A percentile compares a stretch with the other conserved stretches of the same genome.
Conservation (phyloP, 64 coral and sea anemone species). For the Stichodactyla helianthus region DNA sequence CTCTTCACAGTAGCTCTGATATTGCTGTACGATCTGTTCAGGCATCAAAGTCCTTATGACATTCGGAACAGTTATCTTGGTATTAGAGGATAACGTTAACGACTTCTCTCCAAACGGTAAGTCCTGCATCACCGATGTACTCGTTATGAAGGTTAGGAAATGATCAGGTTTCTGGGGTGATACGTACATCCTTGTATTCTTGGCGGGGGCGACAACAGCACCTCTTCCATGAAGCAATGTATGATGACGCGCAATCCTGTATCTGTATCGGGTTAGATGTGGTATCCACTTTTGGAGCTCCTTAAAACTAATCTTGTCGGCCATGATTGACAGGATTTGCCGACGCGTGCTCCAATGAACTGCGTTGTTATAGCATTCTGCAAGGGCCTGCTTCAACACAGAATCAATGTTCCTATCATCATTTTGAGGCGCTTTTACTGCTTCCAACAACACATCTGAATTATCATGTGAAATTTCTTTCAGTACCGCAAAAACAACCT, state of each 20-base stretch:
- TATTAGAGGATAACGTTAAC: constrained; percentile 33
- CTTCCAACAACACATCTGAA: constrained; percentile 16
- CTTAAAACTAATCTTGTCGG: constrained; percentile 42
- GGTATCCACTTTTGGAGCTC: constrained; percentile 34
- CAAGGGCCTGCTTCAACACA: constrained; percentile 14
- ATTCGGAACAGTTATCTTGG: constrained; percentile 41
- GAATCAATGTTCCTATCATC: constrained; percentile 14
- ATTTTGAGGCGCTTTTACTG: constrained; percentile 3
- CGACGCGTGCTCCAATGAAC: constrained; percentile 21
- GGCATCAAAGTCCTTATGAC: constrained; percentile 56
- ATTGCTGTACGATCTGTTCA: constrained; percentile 54
- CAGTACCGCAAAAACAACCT: constrained; percentile 14
- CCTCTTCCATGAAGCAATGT: constrained; percentile 34
- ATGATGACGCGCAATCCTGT: constrained; percentile 31
- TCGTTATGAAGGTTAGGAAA: constrained; percentile 40
- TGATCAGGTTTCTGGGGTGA: constrained; percentile 29
- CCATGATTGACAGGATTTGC: constrained; percentile 37
- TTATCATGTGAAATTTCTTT: constrained; percentile 22
- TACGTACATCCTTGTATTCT: constrained; percentile 31
- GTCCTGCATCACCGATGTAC: constrained; percentile 30
- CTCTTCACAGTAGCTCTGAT: constrained; percentile 41
- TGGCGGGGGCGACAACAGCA: background rate
- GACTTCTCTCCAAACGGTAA: constrained; percentile 36
- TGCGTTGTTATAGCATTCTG: constrained; percentile 16
- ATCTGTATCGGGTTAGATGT: constrained; percentile 29